These are phyloP conservation scores for Muscidifurax raptorellus DNA, from an alignment of 1,140 invertebrate species.

Conservation along the genomic window DNA sequence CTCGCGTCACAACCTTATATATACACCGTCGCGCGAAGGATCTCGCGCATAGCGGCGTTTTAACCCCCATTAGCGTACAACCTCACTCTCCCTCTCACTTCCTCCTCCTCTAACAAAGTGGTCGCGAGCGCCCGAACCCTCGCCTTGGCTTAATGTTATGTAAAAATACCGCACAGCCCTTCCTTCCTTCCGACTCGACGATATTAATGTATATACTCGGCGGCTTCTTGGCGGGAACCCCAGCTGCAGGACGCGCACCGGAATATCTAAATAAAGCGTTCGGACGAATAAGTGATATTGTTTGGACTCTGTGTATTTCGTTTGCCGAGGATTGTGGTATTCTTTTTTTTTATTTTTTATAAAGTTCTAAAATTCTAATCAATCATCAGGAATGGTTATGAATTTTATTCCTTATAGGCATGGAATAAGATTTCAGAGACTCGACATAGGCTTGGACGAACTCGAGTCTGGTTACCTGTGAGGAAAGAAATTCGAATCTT, in stretches of 20 bases:
- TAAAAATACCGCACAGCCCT: slow-evolving; percentile 68
- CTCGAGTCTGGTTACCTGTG: slow-evolving; percentile 14
- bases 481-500: slow-evolving; percentile 5
- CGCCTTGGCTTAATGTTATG: slow-evolving; percentile 69
- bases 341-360: background rate
- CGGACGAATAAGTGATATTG: slow-evolving; percentile 71
- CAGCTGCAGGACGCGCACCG: slow-evolving; percentile 66
- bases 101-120: slow-evolving; percentile 47
- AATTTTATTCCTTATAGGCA: background rate
- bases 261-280: slow-evolving; percentile 72
- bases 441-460: slow-evolving; percentile 35
- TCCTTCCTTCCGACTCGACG: slow-evolving; percentile 49
- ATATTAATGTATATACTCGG: slow-evolving; percentile 68
- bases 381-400: background rate
- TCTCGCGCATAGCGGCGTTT: slow-evolving; percentile 58
- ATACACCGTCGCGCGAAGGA: slow-evolving; percentile 1
- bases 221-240: slow-evolving; percentile 49
- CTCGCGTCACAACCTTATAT: background rate
- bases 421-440: background rate
- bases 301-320: slow-evolving; percentile 20
- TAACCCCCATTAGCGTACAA: slow-evolving; percentile 70
- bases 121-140: slow-evolving; percentile 15
- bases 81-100: background rate
- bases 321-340: background rate
- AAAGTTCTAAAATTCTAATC: background rate